Evolutionary conservation across 2,113 vertebrate species (phyloP), one percentile per base, ranked within the genome.

Genomic region (Dromas ardeola): DNA sequence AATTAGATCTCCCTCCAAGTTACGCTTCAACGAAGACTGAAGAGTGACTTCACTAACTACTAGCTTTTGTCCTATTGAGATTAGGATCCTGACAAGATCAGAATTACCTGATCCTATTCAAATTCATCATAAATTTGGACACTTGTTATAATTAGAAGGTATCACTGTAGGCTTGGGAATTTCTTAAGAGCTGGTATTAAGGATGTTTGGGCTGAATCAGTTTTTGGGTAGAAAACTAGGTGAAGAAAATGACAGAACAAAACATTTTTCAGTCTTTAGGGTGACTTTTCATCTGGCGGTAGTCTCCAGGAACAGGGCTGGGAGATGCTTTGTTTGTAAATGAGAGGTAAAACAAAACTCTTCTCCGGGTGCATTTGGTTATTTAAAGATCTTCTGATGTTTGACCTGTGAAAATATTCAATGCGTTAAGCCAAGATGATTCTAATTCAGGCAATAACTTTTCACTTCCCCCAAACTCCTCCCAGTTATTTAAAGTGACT

Each of bases 361-460:
- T 76, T 61, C 20, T 84, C 42, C n/a, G 49, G 78, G 61, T 93
- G 12, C 45, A 38, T 21, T 53, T 71, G 30, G 27, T 40, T 76
- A 20, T n/a, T 94, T 53, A 61, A 87, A 94, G 62, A 67, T 50
- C 36, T 78, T 86, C 69, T 78, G 25, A 53, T 82, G 50, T 63
- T 94, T 53, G 34, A 70, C 2, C 0, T 50, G 52, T 72, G 69
- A 87, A 84, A 94, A 15, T 40, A 38, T 40, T 76, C 66, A 86
- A 69, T 27, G 22, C 42, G 82, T 42, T 73, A 83, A 61, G 26
- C 71, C 59, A 95, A 93, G 50, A 61, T 62, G 34, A 88, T 87
- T 93, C 66, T 86, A 77, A 84, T 87, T 93, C 55, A 72, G 38
- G 36, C 47, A 94, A 87, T 86, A 82, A 87, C 21, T 87, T 93